These are phyloP conservation scores for Thysanoteuthis rhombus DNA, from an alignment of 2,888 invertebrate species.

Conservation along the genomic window DNA sequence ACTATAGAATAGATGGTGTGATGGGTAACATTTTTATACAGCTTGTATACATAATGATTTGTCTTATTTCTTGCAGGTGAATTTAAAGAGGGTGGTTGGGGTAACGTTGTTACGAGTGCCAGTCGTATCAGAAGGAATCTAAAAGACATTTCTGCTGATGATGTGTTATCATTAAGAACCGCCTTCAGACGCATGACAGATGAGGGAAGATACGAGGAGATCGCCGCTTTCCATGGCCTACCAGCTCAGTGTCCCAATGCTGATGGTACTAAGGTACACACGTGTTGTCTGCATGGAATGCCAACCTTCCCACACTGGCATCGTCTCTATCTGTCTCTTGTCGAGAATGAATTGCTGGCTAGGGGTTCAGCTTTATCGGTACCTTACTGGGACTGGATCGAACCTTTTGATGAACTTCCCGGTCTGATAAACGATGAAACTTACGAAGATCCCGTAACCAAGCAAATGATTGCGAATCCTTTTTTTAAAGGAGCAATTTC, in stretches of 20 bases:
- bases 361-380: constrained; percentile 40
- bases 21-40: background rate
- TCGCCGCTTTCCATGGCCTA: constrained; percentile 43
- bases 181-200: constrained; percentile 39
- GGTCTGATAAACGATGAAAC: constrained; percentile 36
- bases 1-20: no score
- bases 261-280: constrained; percentile 12
- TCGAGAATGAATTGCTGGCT: constrained; percentile 40
- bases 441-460: constrained; percentile 39
- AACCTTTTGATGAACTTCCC: constrained; percentile 37
- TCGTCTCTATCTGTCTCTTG: constrained; percentile 37
- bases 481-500: constrained; percentile 37
- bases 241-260: constrained; percentile 39
- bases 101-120: constrained; percentile 34
- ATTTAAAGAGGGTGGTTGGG: constrained; percentile 31
- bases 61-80: background rate
- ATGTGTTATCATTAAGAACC: constrained; percentile 39
- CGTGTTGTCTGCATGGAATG: constrained; percentile 43
- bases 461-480: constrained; percentile 36
- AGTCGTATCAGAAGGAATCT: constrained; percentile 39
- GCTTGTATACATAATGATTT: background rate
- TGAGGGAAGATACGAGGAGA: constrained; percentile 38
- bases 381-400: constrained; percentile 45
- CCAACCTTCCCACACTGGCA: constrained; percentile 44
- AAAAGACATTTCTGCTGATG: constrained; percentile 36